A percentile compares a stretch with the other conserved stretches of the same genome.
phyloP scores from a whole-genome alignment of 2,113 vertebrate species.

The Myotis yumanensis region DNA sequence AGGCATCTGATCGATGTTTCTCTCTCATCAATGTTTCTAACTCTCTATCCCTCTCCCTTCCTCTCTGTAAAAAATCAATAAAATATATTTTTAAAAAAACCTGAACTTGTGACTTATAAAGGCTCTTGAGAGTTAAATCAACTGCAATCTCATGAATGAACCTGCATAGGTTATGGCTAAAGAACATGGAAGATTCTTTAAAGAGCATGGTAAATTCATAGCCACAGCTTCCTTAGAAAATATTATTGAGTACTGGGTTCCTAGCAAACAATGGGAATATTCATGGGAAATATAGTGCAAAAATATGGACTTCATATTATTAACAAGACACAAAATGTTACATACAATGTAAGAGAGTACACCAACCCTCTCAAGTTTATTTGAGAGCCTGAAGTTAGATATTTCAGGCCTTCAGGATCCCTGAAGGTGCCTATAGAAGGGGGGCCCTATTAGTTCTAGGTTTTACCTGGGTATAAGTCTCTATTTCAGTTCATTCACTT shows the following conservation, averaged over 20 bases:
- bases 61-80: too few relatives aligned
- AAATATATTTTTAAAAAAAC: neutral
- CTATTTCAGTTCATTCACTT: neutral
- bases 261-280: conserved; percentile 11
- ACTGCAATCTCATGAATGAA: neutral
- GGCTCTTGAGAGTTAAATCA: conserved; percentile 37
- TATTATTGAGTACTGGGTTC: neutral
- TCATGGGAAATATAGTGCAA: neutral
- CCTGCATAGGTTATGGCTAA: neutral
- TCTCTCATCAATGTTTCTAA: too few relatives aligned
- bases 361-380: neutral
- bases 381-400: neutral
- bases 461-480: neutral
- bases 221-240: neutral
- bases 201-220: neutral
- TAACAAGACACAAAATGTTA: conserved; percentile 40
- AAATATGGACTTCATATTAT: conserved; percentile 21
- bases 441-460: neutral
- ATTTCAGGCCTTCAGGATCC: neutral
- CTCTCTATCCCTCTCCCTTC: too few relatives aligned
- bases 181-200: neutral
- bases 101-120: neutral
- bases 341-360: neutral
- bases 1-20: too few relatives aligned
- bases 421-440: neutral